Evolutionary conservation across 2,888 invertebrate genomes (phyloP), one percentile per base, ranked within the genome.

Genomic region (Uropetala carovei): DNA sequence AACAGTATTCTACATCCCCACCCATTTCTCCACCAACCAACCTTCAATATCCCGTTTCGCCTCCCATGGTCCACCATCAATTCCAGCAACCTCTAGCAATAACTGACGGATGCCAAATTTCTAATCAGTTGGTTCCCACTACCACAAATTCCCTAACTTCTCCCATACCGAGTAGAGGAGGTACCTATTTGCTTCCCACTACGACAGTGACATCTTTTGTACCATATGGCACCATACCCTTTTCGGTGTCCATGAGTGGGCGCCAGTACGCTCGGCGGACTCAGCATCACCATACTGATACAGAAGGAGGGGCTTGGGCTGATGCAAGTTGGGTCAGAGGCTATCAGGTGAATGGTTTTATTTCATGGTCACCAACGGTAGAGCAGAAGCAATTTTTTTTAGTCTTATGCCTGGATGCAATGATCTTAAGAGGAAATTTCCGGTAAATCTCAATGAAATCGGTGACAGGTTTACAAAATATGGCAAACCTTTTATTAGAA

Each of bases 261-360:
- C 30, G 89, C 43, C 89, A 89, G 89, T 89, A 43, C 18, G 89
- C 64, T 18, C 89, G 64, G 43, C 89, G 89, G 64, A 0, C 64
- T n/a, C 89, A 89, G 89, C 89, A 89, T 58, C 89, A 89, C 64
- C 89, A 89, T 27, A 89, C 89, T 43, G 89, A 89, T 64, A 89
- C 89, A 64, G 89, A 89, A 89, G 89, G 89, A 89, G 89, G 89
- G 43, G 43, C 89, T 10, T 89, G 89, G 89, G 89, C 89, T 60
- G 89, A 89, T 64, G 89, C 89, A 60, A 89, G 89, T 89, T 89
- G 89, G 89, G 89, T 89, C 64, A 89, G 89, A 89, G 89, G 89
- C 58, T 89, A 89, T n/a, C 89, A 89, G 89, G 89, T 89, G 89
- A 89, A 89, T 89, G 43, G 64, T 89, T 89, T 68, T 43, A 8